These are phyloP conservation scores for Coptotermes formosanus DNA, from an alignment of 1,140 invertebrate genomes.

Conservation along the genomic window DNA sequence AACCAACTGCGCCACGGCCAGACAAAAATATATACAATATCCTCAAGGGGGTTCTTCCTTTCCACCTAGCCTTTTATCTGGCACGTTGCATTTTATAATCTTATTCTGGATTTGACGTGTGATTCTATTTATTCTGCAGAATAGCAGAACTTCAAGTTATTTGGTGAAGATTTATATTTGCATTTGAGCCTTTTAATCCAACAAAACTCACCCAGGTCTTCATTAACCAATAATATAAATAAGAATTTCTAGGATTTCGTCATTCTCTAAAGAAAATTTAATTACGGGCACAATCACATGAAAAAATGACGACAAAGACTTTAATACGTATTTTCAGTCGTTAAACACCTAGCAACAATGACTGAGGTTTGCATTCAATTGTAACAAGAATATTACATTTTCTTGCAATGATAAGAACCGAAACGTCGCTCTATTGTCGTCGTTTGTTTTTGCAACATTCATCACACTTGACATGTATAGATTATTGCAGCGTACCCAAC, in stretches of 20 bases:
- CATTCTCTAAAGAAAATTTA: background rate
- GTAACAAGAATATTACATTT: background rate
- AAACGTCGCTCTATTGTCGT: slow-evolving; percentile 13
- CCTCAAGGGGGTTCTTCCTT: too few relatives aligned
- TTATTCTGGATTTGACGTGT: background rate
- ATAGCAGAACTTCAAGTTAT: background rate
- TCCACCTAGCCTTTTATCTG: too few relatives aligned
- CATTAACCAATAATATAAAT: background rate
- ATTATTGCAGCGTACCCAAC: background rate
- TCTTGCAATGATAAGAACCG: background rate
- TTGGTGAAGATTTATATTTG: background rate
- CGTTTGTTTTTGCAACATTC: slow-evolving; percentile 7
- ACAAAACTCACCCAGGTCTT: background rate
- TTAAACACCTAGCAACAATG: background rate
- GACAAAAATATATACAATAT: too few relatives aligned
- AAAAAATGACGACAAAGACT: background rate
- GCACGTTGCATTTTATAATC: too few relatives aligned
- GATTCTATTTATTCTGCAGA: background rate
- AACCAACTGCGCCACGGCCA: too few relatives aligned
- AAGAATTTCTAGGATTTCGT: background rate
- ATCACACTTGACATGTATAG: slow-evolving; percentile 15
- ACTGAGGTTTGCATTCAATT: background rate
- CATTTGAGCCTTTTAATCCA: background rate
- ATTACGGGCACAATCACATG: background rate
- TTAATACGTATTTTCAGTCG: background rate